Evolutionary conservation across 2,888 invertebrate species (phyloP).

Genomic region (Schizotus pectinicornis): DNA sequence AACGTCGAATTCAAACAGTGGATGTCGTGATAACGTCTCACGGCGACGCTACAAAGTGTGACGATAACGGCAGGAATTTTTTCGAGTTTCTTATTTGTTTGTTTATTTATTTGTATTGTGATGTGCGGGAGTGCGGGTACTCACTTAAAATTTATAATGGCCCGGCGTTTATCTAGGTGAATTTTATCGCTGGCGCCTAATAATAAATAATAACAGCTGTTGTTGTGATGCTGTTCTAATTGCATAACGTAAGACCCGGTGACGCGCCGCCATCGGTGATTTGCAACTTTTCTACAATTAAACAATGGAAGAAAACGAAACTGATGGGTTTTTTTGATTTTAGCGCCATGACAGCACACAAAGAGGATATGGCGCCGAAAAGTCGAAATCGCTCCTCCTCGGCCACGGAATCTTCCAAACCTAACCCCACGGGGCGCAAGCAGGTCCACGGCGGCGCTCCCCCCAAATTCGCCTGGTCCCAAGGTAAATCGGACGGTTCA

Average conservation of each 20-base stretch:
- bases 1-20: background rate
- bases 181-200: constrained; percentile 30
- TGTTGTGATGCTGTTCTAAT: constrained; percentile 15
- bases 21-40: constrained; percentile 3
- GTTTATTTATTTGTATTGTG: constrained; percentile 19
- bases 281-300: constrained; percentile 4
- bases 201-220: constrained; percentile 21
- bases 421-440: constrained; percentile 66
- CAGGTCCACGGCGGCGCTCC: constrained; percentile 47
- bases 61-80: constrained; percentile 17
- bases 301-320: background rate
- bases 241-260: constrained; percentile 1
- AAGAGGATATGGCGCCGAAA: constrained; percentile 71
- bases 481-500: constrained; percentile 35
- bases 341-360: constrained; percentile 68
- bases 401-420: constrained; percentile 74
- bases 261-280: constrained; percentile 21
- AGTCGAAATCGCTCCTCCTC: constrained; percentile 71
- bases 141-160: constrained; percentile 26
- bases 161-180: constrained; percentile 19
- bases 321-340: constrained; percentile 1
- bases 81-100: constrained; percentile 19
- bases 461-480: constrained; percentile 34
- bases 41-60: constrained; percentile 2
- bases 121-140: background rate